These are phyloP conservation scores for Physella acuta DNA, from an alignment of 1,140 invertebrate genomes.

Conservation along the genomic window DNA sequence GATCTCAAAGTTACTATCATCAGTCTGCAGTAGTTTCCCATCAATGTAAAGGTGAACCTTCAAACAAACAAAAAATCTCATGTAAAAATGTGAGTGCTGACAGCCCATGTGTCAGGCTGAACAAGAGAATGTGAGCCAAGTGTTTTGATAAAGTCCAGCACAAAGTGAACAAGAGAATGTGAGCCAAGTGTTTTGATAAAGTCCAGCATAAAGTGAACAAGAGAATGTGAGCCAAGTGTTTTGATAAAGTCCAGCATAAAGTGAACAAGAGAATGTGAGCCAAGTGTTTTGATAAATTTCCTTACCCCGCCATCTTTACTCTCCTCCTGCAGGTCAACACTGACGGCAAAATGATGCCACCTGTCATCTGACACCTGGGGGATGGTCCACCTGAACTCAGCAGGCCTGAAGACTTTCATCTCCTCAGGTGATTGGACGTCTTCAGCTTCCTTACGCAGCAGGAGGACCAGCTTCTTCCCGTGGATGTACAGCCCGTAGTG, in stretches of 20 bases:
- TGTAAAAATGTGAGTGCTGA: too few relatives aligned
- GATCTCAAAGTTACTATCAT: conserved; percentile 89
- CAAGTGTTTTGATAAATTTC: too few relatives aligned
- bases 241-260: too few relatives aligned
- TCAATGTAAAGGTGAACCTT: conserved; percentile 83
- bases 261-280: too few relatives aligned
- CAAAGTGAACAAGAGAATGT: too few relatives aligned
- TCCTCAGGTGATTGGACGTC: conserved; percentile 76
- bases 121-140: too few relatives aligned
- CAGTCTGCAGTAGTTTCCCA: conserved; percentile 77
- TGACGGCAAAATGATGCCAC: conserved; percentile 97
- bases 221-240: too few relatives aligned
- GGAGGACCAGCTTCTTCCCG: conserved; percentile 91
- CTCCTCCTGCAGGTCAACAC: conserved; percentile 65
- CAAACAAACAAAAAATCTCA: too few relatives aligned
- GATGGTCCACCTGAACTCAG: conserved; percentile 84
- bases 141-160: too few relatives aligned
- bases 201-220: too few relatives aligned
- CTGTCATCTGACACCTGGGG: conserved; percentile 81
- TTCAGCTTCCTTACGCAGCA: conserved; percentile 88
- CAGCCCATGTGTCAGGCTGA: too few relatives aligned
- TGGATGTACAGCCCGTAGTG: conserved; percentile 96
- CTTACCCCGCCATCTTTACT: conserved; percentile 10
- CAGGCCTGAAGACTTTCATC: conserved; percentile 92
- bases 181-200: too few relatives aligned